These are phyloP conservation scores for Oceanodroma leucorhoa DNA, from an alignment of 2,797 vertebrate genomes.

Conservation along the genomic window DNA sequence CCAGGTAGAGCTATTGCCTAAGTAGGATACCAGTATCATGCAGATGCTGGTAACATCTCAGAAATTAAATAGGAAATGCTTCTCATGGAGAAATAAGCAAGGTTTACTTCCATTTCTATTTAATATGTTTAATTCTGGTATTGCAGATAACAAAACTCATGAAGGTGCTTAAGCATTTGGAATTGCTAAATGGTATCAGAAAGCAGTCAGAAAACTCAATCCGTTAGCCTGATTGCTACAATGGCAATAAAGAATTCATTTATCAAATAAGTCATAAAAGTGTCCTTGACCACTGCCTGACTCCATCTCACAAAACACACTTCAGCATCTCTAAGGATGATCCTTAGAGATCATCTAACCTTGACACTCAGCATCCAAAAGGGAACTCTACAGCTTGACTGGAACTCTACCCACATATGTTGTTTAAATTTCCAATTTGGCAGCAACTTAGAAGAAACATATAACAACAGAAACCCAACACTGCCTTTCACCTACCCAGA, in stretches of 20 bases:
- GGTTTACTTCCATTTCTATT: background rate
- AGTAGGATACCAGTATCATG: background rate
- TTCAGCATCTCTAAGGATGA: background rate
- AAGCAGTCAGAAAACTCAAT: background rate
- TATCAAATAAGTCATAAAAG: background rate
- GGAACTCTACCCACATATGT: background rate
- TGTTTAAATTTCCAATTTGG: background rate
- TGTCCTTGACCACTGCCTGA: background rate
- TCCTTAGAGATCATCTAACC: no score
- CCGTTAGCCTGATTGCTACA: background rate
- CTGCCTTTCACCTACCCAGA: background rate
- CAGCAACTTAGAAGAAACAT: background rate
- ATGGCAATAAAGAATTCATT: background rate
- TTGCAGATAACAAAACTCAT: background rate
- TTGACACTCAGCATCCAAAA: background rate
- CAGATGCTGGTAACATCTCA: background rate
- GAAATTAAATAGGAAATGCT: background rate
- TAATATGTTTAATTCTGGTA: background rate
- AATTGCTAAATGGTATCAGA: background rate
- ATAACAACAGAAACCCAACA: background rate
- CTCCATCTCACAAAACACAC: background rate
- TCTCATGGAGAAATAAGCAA: background rate
- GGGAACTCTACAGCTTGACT: background rate
- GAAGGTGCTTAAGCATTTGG: background rate
- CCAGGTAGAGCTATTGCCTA: background rate